Base-by-base conservation (phyloP, 35 echinoderm and acorn worm genomes). In the Ophiothrix spiculata region DNA sequence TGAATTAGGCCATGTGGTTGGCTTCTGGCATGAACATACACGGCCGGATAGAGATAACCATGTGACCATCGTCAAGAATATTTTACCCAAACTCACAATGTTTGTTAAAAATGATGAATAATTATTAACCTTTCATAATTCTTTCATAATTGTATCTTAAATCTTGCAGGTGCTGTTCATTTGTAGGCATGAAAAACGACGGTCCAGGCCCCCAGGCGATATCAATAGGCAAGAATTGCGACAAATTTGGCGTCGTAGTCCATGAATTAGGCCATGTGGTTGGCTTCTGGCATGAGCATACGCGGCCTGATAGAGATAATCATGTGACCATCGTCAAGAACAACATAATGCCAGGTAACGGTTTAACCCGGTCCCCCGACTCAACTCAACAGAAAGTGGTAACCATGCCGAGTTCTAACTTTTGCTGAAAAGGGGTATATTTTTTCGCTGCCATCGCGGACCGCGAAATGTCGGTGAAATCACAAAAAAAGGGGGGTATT, bases 231-330 rank as follows among this genome's bases (percentile, higher is more conserved):
- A 97, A 97, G 69, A 97, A 93, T 69, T 97, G 95, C 84, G 95
- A 97, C 80, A 97, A 97, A 81, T 97, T 97, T 91, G 95, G 95
- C 31, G 95, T 97, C 0, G 95, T 97, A 4, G 95, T 97, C n/a
- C 95, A 97, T 42, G 95, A 97, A 81, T 56, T 97, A 21, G 95
- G 95, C 39, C 95, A 97, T 69, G 95, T 90, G 14, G 84, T 97
- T 40, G 95, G 95, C 36, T 97, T 97, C 40, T 97, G 95, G 95
- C 95, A 97, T 39, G 95, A 97, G 36, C 95, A 97, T 81, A 97
- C 95, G 13, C 75, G 95, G n/a, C 95, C 95, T 1, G 95, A 97
- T 81, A 36, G 95, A 33, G 90, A 97, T 35, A 56, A 84, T 4
- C 90, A 92, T 36, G 95, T 97, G 0, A 81, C 86, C 54, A 99